These are phyloP conservation scores for Gila robusta DNA, from an alignment of 2,797 vertebrate genomes.

Conservation along the genomic window DNA sequence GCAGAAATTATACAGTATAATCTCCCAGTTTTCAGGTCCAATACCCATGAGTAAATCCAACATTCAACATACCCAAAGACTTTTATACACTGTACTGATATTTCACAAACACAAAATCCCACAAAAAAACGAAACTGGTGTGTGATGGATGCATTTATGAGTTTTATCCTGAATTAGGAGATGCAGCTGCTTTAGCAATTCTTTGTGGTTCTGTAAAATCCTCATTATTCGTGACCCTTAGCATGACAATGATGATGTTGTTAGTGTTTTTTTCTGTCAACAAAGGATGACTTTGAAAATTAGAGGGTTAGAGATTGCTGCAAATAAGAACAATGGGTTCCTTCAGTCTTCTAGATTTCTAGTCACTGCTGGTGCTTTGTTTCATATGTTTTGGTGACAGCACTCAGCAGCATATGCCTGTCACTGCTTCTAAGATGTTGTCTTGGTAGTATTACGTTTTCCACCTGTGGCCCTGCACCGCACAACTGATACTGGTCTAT, in stretches of 20 bases:
- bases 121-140: background rate
- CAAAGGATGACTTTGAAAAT: constrained; percentile 41
- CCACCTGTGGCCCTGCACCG: constrained; percentile 48
- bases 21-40: background rate
- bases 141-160: background rate
- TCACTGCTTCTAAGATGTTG: background rate
- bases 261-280: constrained; percentile 21
- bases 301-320: constrained; percentile 26
- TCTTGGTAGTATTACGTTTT: constrained; percentile 57
- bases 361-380: background rate
- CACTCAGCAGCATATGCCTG: background rate
- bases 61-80: background rate
- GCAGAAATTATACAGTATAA: background rate
- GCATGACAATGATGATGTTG: constrained; percentile 44
- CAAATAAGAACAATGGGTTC: constrained; percentile 45
- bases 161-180: background rate
- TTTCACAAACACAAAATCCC: background rate
- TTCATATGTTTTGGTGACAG: background rate
- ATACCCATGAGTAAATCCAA: background rate
- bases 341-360: constrained; percentile 27
- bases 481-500: constrained; percentile 64
- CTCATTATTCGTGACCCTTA: background rate
- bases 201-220: background rate
- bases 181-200: constrained; percentile 2
- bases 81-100: background rate